Evolutionary conservation across 1,140 invertebrate species (phyloP).

Genomic region (Grapholita molesta): DNA sequence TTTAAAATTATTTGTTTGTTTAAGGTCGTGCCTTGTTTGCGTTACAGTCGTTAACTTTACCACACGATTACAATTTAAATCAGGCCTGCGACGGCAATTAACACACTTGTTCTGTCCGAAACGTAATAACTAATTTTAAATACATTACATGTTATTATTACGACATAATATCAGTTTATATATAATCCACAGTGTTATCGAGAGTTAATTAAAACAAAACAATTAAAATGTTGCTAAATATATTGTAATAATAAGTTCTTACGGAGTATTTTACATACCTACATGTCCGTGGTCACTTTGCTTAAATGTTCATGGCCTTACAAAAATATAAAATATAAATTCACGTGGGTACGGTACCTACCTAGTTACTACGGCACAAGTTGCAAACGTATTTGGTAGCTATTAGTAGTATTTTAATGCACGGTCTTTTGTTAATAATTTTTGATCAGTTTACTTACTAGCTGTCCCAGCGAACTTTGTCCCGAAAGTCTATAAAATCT

Average conservation of each 20-base stretch:
- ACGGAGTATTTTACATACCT: too few relatives aligned
- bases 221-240: background rate
- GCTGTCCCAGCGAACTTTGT: too few relatives aligned
- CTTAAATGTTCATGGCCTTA: too few relatives aligned
- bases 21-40: constrained; percentile 14
- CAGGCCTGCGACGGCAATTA: background rate
- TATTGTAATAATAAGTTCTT: background rate
- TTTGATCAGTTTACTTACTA: too few relatives aligned
- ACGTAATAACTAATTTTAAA: constrained; percentile 12
- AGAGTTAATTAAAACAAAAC: background rate
- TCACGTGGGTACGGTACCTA: too few relatives aligned
- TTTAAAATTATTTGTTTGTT: constrained; percentile 30
- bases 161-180: background rate
- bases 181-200: background rate
- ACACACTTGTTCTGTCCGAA: background rate
- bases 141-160: background rate
- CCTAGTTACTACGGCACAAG: too few relatives aligned
- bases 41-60: constrained; percentile 1
- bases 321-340: too few relatives aligned
- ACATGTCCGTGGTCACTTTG: too few relatives aligned
- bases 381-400: too few relatives aligned
- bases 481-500: too few relatives aligned
- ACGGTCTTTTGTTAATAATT: too few relatives aligned
- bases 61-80: background rate
- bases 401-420: too few relatives aligned